These are phyloP conservation scores for Oceanodroma tethys DNA, from an alignment of 2,113 vertebrate species.

Conservation along the genomic window DNA sequence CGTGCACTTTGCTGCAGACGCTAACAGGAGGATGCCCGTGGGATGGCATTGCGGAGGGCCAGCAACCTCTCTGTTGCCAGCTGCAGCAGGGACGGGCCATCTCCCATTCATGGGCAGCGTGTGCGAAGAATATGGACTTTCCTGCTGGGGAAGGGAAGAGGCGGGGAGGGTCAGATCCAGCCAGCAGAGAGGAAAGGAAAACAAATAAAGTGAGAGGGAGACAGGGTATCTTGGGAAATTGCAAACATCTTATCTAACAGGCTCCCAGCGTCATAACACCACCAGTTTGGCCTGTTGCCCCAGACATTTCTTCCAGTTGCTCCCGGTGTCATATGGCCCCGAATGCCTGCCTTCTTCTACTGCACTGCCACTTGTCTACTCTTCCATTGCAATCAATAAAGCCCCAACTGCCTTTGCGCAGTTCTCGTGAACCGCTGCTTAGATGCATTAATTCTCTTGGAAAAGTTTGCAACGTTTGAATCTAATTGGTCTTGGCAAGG, in stretches of 20 bases:
- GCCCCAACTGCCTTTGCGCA: background rate
- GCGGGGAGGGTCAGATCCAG: background rate
- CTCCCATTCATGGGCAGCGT: rapidly evolving
- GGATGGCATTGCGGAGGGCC: background rate
- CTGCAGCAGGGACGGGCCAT: background rate
- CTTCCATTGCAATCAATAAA: background rate
- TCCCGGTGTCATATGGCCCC: rapidly evolving
- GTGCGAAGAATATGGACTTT: background rate
- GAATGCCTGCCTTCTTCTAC: background rate
- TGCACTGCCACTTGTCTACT: background rate
- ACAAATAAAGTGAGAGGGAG: background rate
- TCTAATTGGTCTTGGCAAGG: background rate
- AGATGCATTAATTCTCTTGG: background rate
- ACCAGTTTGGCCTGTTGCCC: background rate
- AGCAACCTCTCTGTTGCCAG: rapidly evolving
- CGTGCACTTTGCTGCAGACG: rapidly evolving
- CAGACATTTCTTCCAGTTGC: background rate
- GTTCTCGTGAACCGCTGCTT: background rate
- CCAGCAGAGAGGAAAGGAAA: background rate
- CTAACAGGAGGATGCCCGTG: background rate
- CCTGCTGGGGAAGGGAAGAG: background rate
- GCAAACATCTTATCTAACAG: background rate
- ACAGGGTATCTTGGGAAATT: background rate
- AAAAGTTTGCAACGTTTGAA: background rate
- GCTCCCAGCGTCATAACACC: background rate